Percentiles rank a stretch among this genome's conserved stretches.
Conservation (phyloP, 2,888 invertebrate genomes). For the Temnothorax ravouxi region DNA sequence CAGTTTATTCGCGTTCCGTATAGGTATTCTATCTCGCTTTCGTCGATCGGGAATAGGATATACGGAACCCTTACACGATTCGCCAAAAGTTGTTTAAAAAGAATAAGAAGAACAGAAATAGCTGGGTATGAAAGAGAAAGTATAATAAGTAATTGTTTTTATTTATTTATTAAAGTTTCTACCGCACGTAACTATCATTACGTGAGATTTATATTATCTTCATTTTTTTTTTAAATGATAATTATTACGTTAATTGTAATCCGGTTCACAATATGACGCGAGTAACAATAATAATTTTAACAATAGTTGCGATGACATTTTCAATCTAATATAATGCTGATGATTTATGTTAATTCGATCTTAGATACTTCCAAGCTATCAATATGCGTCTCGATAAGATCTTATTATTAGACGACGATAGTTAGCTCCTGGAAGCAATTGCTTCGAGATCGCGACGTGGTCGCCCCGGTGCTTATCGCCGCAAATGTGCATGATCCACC, state of each 20-base stretch:
- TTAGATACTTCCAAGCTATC: constrained; percentile 29
- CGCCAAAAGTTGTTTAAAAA: constrained; percentile 7
- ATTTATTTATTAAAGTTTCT: background rate
- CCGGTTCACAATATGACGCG: background rate
- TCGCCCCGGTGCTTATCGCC: constrained; percentile 35
- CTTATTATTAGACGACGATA: constrained; percentile 38
- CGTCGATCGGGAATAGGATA: constrained; percentile 31
- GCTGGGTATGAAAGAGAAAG: background rate
- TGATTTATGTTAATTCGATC: constrained; percentile 29
- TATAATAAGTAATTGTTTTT: background rate
- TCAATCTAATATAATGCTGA: background rate
- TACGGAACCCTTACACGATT: constrained; percentile 25
- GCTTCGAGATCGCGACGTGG: constrained; percentile 13
- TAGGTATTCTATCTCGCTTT: constrained; percentile 24
- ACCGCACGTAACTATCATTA: background rate
- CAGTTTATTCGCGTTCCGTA: constrained; percentile 17
- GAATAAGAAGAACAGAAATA: background rate
- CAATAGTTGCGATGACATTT: background rate
- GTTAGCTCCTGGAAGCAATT: constrained; percentile 48
- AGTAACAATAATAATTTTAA: background rate
- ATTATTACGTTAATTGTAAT: background rate
- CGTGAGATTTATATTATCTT: background rate
- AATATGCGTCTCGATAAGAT: constrained; percentile 28
- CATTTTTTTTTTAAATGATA: background rate
- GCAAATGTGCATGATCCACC: constrained; percentile 31